phyloP scores from a whole-genome alignment of 2,888 invertebrate species.

The Xanthia togata region DNA sequence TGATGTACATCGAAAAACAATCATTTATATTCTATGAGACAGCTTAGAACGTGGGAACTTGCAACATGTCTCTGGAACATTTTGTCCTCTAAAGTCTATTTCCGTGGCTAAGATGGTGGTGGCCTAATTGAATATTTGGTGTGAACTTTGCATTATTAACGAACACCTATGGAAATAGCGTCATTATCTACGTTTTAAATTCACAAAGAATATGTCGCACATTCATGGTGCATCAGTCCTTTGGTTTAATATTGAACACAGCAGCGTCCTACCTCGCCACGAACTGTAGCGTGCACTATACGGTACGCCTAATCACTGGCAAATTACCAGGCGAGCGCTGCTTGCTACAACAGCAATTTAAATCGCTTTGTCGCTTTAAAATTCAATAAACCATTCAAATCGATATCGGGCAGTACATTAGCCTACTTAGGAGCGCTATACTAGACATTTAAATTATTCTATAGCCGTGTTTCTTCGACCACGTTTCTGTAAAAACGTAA shows the following conservation, averaged over 20 bases:
- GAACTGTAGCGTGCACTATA: not conserved
- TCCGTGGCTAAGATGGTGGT: not conserved
- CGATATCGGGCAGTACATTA: conserved; percentile 38
- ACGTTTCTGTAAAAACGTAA: conserved; percentile 13
- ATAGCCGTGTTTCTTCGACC: conserved; percentile 19
- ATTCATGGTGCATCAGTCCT: not conserved
- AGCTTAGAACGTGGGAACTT: not conserved
- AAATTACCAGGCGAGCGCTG: conserved; percentile 27
- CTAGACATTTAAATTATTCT: conserved; percentile 27
- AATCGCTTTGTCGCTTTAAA: conserved; percentile 38
- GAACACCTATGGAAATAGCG: not conserved
- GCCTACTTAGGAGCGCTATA: conserved; percentile 9
- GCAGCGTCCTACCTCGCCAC: not conserved
- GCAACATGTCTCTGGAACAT: not conserved
- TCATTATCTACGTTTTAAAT: conserved; percentile 2
- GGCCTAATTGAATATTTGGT: not conserved
- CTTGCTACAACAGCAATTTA: conserved; percentile 11
- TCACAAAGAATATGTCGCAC: not conserved
- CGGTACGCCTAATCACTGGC: conserved; percentile 10
- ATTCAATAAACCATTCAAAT: conserved; percentile 48
- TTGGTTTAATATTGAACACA: conserved; percentile 32
- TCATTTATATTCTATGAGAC: not conserved
- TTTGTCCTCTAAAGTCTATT: not conserved
- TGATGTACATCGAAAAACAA: not conserved
- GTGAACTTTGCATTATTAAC: not conserved